Percentiles rank a stretch among this genome's conserved stretches.
These are phyloP conservation scores for Conus betulinus DNA, from an alignment of 1,140 invertebrate genomes.

Conservation along the genomic window DNA sequence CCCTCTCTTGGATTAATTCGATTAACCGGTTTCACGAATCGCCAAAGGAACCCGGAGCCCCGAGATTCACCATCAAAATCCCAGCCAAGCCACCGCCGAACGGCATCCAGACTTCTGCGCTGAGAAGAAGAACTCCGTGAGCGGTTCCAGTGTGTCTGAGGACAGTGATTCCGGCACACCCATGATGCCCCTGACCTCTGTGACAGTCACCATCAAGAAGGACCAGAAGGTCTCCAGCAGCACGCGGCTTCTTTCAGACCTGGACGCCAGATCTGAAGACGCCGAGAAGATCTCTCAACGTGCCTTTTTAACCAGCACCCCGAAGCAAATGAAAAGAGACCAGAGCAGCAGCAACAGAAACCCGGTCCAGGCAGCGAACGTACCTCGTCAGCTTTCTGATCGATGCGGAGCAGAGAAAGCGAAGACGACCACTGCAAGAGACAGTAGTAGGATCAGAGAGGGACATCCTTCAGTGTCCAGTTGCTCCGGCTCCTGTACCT, in stretches of 20 bases:
- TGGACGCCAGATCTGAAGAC: not conserved
- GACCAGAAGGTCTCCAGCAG: not conserved
- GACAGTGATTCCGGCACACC: not conserved
- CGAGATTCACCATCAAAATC: not conserved
- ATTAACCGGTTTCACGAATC: not conserved
- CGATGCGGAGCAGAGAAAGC: not conserved
- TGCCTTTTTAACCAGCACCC: not conserved
- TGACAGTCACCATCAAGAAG: constrained; percentile 2
- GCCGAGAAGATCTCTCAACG: not conserved
- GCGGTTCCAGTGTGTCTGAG: not conserved
- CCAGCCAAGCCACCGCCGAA: not conserved
- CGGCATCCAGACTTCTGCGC: not conserved
- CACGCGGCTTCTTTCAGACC: not conserved
- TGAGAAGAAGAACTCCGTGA: not conserved
- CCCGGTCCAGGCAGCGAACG: not conserved
- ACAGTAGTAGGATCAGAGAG: not conserved
- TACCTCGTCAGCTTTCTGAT: not conserved
- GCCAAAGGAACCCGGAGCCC: not conserved
- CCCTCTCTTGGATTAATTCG: not conserved
- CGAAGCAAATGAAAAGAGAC: not conserved
- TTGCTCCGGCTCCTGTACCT: not conserved
- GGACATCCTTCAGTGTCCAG: not conserved
- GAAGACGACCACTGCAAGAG: not conserved
- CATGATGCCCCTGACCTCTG: not conserved
- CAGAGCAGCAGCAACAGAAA: not conserved